Conservation (phyloP, 1,140 invertebrate species). For the Dreissena polymorpha region DNA sequence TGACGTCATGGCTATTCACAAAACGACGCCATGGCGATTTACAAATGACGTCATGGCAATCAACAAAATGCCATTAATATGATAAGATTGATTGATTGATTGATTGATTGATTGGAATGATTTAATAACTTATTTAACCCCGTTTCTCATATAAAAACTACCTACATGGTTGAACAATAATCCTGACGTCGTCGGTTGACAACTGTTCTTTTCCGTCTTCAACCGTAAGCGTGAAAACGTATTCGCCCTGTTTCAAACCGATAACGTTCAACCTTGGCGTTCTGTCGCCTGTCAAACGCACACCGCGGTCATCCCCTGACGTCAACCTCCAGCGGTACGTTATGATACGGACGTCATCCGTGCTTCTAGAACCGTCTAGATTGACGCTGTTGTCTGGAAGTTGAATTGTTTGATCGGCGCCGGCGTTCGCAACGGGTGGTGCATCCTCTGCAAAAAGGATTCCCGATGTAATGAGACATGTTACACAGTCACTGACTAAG, state of each 20-base stretch:
- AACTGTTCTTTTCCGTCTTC: conserved; percentile 42
- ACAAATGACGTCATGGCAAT: no score
- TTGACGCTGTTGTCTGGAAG: conserved; percentile 26
- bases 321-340: conserved; percentile 20
- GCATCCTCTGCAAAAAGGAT: conserved; percentile 1
- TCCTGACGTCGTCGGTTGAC: conserved; percentile 1
- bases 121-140: no score
- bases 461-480: conserved; percentile 2
- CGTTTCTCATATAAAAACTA: neutral
- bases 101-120: no score
- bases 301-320: neutral
- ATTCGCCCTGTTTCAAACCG: conserved; percentile 28
- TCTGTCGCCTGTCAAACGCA: conserved; percentile 4
- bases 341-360: conserved; percentile 39
- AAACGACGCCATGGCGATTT: no score
- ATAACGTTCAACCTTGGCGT: neutral
- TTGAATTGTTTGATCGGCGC: conserved; percentile 10
- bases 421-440: conserved; percentile 33
- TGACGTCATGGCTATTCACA: no score
- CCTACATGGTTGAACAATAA: conserved; percentile 30
- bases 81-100: no score
- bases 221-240: conserved; percentile 32
- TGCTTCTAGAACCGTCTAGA: conserved; percentile 10
- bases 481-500: neutral
- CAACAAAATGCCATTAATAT: no score